phyloP scores from a whole-genome alignment of 2,888 invertebrate genomes.

The Ommatoiulus sabulosus region DNA sequence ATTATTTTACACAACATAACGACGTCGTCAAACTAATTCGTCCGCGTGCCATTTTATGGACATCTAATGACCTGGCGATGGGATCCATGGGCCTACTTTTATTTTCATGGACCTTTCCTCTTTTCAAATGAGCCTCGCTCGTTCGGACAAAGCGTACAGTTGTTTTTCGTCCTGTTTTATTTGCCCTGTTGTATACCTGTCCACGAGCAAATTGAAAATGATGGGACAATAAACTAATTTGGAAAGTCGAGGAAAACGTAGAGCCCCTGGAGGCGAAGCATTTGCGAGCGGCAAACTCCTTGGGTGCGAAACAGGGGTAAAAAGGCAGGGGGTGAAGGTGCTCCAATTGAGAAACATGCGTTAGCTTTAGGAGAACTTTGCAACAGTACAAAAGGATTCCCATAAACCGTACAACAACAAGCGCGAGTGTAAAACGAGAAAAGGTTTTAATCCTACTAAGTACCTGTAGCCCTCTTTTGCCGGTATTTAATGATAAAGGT shows the following conservation, averaged over 20 bases:
- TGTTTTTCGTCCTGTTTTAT: slow-evolving; percentile 40
- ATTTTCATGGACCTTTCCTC: slow-evolving; percentile 5
- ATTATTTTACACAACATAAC: slow-evolving; percentile 41
- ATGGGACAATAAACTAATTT: slow-evolving; percentile 52
- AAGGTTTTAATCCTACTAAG: no score
- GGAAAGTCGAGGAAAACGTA: background rate
- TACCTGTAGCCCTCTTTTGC: no score
- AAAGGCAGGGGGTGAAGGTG: slow-evolving; percentile 33
- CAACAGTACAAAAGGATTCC: background rate
- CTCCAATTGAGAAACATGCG: slow-evolving; percentile 15
- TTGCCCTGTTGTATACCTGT: slow-evolving; percentile 50
- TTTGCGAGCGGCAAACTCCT: background rate
- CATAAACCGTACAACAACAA: background rate
- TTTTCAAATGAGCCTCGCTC: no score
- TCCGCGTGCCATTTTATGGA: slow-evolving; percentile 46
- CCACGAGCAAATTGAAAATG: slow-evolving; percentile 52
- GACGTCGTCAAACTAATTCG: slow-evolving; percentile 45
- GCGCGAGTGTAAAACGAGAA: background rate
- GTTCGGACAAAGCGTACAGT: background rate
- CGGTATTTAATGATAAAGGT: no score
- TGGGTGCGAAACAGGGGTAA: slow-evolving; percentile 41
- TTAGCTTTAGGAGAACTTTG: background rate
- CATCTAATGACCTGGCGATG: slow-evolving; percentile 35
- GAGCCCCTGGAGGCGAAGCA: background rate
- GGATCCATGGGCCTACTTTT: slow-evolving; percentile 20